Evolutionary conservation across 2,113 vertebrate species (phyloP).

Genomic region (Erythrolamprus reginae): DNA sequence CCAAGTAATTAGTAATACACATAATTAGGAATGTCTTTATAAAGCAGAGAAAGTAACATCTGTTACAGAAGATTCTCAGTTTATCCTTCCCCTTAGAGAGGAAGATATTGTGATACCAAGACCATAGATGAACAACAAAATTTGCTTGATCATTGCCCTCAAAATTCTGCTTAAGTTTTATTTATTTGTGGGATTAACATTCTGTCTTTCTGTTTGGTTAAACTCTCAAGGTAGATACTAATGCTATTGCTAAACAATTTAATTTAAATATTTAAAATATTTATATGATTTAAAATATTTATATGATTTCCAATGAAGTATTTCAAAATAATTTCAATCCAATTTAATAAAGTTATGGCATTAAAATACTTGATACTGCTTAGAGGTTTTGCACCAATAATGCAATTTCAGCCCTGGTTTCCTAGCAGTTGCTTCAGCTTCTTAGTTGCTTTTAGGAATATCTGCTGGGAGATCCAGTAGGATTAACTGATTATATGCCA

Average conservation of each 20-base stretch:
- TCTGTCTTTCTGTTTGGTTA: background rate
- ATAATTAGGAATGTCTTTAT: background rate
- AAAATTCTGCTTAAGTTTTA: background rate
- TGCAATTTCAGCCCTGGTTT: background rate
- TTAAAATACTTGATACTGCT: background rate
- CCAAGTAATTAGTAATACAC: background rate
- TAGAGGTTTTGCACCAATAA: background rate
- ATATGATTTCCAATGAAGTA: background rate
- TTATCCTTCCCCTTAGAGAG: background rate
- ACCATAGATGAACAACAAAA: background rate
- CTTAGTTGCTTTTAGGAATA: background rate
- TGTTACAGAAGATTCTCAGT: background rate
- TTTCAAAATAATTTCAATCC: background rate
- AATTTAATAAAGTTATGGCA: background rate
- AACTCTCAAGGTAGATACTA: background rate
- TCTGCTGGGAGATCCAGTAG: background rate
- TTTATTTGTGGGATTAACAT: background rate
- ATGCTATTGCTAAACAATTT: background rate
- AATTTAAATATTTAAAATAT: background rate
- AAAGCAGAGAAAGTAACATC: background rate
- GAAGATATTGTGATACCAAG: background rate
- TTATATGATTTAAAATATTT: background rate
- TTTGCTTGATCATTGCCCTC: background rate
- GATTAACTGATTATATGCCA: background rate
- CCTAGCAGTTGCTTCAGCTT: background rate